A percentile compares a stretch with the other conserved stretches of the same genome.
These are phyloP conservation scores for Harpagoxenus sublaevis DNA, from an alignment of 2,888 invertebrate genomes.

Conservation along the genomic window DNA sequence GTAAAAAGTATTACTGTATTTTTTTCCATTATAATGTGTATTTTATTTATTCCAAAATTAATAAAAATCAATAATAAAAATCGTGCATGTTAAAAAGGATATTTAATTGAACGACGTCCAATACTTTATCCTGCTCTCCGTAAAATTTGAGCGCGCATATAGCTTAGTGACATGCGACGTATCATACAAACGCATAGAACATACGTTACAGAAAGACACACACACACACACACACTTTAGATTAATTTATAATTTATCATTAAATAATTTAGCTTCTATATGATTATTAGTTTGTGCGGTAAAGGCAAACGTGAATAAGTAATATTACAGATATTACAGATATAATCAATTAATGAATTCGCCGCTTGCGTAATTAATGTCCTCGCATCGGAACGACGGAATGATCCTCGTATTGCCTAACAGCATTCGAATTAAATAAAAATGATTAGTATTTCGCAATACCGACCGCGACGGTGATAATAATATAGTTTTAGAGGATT, in stretches of 20 bases:
- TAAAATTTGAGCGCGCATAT: not conserved
- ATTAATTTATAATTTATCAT: constrained; percentile 21
- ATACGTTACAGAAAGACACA: not conserved
- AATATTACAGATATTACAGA: constrained; percentile 13
- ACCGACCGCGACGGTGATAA: not conserved
- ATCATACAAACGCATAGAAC: not conserved
- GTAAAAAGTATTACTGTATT: not conserved
- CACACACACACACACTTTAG: not conserved
- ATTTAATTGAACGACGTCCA: not conserved
- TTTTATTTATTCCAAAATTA: not conserved
- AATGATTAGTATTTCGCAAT: constrained; percentile 7
- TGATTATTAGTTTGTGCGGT: constrained; percentile 6
- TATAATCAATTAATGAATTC: constrained; percentile 37
- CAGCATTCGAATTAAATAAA: not conserved
- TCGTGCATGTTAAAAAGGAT: not conserved
- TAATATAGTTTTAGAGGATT: constrained; percentile 4
- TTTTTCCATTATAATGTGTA: not conserved
- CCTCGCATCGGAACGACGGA: not conserved
- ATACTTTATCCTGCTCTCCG: not conserved
- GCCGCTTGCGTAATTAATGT: constrained; percentile 27
- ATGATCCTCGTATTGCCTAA: constrained; percentile 12
- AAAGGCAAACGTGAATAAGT: constrained; percentile 39
- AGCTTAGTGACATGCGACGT: not conserved
- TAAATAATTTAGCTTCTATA: constrained; percentile 21
- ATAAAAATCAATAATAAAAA: not conserved